phyloP scores from a whole-genome alignment of 2,888 invertebrate species.

The Euplexia lucipara region DNA sequence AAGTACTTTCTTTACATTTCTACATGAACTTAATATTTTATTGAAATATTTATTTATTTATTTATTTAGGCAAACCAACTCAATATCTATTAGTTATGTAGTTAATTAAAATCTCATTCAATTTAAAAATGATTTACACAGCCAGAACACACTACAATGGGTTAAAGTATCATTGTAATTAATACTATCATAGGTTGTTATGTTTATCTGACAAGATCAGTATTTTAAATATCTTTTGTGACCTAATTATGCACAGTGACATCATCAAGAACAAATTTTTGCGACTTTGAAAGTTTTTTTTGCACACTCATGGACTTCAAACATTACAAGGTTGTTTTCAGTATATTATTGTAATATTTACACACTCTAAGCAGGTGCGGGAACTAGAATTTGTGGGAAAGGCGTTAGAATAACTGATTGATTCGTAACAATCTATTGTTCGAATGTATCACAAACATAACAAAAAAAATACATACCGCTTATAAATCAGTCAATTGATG shows the following conservation, averaged over 20 bases:
- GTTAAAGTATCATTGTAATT: not conserved
- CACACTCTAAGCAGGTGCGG: constrained; percentile 5
- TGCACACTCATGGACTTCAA: not conserved
- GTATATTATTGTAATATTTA: not conserved
- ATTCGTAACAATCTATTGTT: constrained; percentile 39
- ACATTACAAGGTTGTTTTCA: not conserved
- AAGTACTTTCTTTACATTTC: no score
- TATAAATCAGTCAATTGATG: constrained; percentile 22
- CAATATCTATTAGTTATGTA: no score
- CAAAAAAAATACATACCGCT: constrained; percentile 51
- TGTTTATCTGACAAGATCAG: not conserved
- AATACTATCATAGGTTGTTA: not conserved
- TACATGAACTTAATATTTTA: no score
- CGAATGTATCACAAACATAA: constrained; percentile 42
- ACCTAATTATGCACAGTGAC: constrained; percentile 55
- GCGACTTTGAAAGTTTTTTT: not conserved
- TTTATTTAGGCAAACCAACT: no score
- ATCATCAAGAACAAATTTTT: constrained; percentile 44
- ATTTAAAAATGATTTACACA: not conserved
- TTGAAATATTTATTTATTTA: no score
- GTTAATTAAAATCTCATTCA: no score
- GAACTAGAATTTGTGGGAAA: constrained; percentile 9
- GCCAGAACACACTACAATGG: not conserved
- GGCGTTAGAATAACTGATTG: constrained; percentile 21
- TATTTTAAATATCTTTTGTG: constrained; percentile 30